Evolutionary conservation across 2,888 invertebrate species (phyloP), one percentile per base, ranked within the genome.

Genomic region (Plebejus anna): DNA sequence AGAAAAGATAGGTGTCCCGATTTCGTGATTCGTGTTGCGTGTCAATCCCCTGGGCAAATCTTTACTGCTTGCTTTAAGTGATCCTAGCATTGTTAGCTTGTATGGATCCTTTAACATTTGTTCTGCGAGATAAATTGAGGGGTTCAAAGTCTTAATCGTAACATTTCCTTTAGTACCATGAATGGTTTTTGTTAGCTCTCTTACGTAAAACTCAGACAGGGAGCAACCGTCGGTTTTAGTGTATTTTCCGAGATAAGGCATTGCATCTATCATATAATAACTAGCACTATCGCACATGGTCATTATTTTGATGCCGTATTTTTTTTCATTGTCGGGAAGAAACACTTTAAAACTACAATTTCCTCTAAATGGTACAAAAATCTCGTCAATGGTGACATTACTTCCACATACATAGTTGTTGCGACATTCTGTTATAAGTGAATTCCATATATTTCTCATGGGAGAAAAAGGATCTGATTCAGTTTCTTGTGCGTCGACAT

Each of bases 191-290:
- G 66, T 66, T 13, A 66, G 66, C 66, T 66, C 0, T 28, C 22
- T 61, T 9, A 59, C n/a, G 22, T 59, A 59, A 59, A 59, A 59
- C 59, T 59, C 59, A 61, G 61, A 7, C 28, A 28, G 61, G 9
- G 61, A 61, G 7, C 9, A 61, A 61, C 61, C 61, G 5, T 61
- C 61, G 3, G 28, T 28, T 22, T 61, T 61, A 61, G 61, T 61
- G 22, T 28, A 61, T 61, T 61, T 61, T 28, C 61, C 61, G 11
- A 61, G 61, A 28, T 28, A 28, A 28, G 61, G 61, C 22, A 61
- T 61, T 28, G 61, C 61, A 22, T 61, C 61, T 28, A 61, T 61
- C 61, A 61, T 61, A 61, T 61, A 61, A 28, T 61, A 61, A 61
- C 61, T 61, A 28, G 9, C 4, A 11, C 61, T 61, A 28, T 61